Conservation (phyloP, 2,797 vertebrate species). For the Menidia menidia region DNA sequence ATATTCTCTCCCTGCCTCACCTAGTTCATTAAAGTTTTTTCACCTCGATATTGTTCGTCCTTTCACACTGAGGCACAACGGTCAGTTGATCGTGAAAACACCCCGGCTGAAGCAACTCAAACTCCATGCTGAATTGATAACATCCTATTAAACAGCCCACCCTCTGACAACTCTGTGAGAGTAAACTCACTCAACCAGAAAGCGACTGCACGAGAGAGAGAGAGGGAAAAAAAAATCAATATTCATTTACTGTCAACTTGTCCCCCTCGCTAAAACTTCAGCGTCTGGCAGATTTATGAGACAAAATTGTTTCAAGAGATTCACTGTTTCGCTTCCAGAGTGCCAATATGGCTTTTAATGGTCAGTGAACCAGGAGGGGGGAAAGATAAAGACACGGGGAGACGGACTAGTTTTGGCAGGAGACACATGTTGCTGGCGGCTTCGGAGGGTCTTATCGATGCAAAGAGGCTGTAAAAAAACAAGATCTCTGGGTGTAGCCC, state of each 20-base stretch:
- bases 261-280: constrained; percentile 39
- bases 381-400: constrained; percentile 19
- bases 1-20: background rate
- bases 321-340: constrained; percentile 55
- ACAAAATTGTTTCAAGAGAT: constrained; percentile 63
- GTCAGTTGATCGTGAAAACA: constrained; percentile 48
- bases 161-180: constrained; percentile 68
- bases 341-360: constrained; percentile 43
- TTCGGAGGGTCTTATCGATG: constrained; percentile 2
- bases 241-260: constrained; percentile 73
- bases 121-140: constrained; percentile 63
- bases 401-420: constrained; percentile 17
- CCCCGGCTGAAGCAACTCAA: constrained; percentile 48
- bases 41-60: constrained; percentile 16
- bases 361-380: constrained; percentile 1
- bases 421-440: constrained; percentile 13
- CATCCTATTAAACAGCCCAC: constrained; percentile 69
- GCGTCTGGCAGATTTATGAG: constrained; percentile 53
- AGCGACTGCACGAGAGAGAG: constrained; percentile 51
- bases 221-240: constrained; percentile 69
- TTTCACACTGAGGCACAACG: constrained; percentile 32
- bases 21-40: constrained; percentile 9
- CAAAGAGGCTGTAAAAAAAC: constrained; percentile 40
- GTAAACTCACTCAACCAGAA: constrained; percentile 68
- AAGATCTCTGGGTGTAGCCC: constrained; percentile 34